Base-by-base conservation (phyloP, 2,113 vertebrate species). In the Grammomys dolichurus region DNA sequence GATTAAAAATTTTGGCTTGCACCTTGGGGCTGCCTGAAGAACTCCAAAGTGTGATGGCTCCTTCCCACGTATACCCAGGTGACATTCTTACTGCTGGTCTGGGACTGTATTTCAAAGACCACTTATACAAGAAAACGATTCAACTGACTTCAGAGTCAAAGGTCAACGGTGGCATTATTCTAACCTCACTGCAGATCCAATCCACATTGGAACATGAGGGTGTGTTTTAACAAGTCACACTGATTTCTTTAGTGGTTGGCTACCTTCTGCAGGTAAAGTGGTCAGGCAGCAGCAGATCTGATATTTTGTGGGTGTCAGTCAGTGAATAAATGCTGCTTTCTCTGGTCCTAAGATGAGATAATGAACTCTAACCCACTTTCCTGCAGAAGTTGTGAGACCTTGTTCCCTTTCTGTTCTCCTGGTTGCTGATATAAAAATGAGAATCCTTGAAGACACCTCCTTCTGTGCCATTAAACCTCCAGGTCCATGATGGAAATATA, bases 281-380 rank as follows among this genome's bases (percentile, higher is more conserved):
- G 3, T 4, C 12, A 48, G 77, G 51, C 1, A 65, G 8, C 31
- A 70, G 89, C 63, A 10, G 28, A 94, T 56, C 3, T 10, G 7
- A 10, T 40, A 63, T 92, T 87, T 22, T 80, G 36, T 69, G 19
- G 89, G 33, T 69, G 7, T 43, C 43, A 60, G 7, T 43, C 43
- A 60, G 0, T 33, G 17, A 72, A 13, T n/a, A 63, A 0, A 13
- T 17, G 16, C 7, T 78, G 48, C 2, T 63, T 87, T 87, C 13
- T n/a, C 33, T 33, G 56, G 46, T 60, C 11, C 60, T n/a, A 33
- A 70, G n/a, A 19, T 24, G 7, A 24, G 24, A 40, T 26, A 13
- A 14, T 11, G 0, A 40, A 28, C 3, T 31, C 26, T 26, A 31
- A 13, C 2, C 7, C 0, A 1, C 1, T 0, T 0, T 1, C 40